Conservation (phyloP, 2,113 vertebrate genomes). For the Tympanuchus pallidicinctus region DNA sequence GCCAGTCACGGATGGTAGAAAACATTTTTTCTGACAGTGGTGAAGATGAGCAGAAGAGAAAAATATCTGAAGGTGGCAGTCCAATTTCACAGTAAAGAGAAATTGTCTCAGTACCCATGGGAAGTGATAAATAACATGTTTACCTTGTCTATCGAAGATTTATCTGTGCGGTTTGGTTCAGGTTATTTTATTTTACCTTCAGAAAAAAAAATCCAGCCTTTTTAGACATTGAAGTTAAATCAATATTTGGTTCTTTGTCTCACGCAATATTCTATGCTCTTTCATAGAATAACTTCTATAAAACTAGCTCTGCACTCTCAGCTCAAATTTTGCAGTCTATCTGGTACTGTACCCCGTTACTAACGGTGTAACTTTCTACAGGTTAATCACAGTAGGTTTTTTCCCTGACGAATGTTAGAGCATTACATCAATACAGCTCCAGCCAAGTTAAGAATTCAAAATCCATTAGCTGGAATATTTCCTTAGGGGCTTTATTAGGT, state of each 20-base stretch:
- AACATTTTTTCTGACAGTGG: neutral
- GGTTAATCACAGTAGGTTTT: neutral
- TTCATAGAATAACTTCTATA: neutral
- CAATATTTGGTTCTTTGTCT: neutral
- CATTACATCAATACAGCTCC: constrained; percentile 26
- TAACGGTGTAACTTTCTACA: neutral
- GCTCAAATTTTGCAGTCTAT: neutral
- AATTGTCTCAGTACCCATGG: neutral
- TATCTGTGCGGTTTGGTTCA: neutral
- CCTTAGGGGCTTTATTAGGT: constrained; percentile 47
- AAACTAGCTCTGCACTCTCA: neutral
- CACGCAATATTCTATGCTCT: neutral
- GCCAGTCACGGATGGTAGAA: neutral
- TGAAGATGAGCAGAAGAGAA: neutral
- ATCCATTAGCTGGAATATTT: constrained; percentile 61
- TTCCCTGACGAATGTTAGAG: constrained; percentile 34
- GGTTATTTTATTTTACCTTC: constrained; percentile 10
- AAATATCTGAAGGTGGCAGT: neutral
- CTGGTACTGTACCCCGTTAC: neutral
- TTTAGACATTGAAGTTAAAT: neutral
- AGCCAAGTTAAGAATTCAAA: constrained; percentile 60
- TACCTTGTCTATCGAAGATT: neutral
- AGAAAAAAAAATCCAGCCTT: neutral
- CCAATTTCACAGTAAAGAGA: neutral
- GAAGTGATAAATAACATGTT: neutral